phyloP scores from a whole-genome alignment of 2,113 vertebrate species.

The Sminthopsis crassicaudata region DNA sequence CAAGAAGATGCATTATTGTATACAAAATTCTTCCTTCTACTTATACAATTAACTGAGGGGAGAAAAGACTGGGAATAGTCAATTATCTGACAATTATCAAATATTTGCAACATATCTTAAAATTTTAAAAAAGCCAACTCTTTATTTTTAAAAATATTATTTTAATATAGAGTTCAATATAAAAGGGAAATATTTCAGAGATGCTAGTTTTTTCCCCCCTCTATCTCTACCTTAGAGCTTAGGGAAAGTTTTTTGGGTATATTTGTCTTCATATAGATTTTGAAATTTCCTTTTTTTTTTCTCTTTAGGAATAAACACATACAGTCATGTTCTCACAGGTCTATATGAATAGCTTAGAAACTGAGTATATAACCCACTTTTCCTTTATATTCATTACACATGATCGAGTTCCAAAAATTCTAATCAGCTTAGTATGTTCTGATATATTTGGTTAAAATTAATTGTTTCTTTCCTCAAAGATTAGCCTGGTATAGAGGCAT shows the following conservation, averaged over 20 bases:
- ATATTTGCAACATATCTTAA: constrained; percentile 24
- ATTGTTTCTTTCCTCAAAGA: not conserved
- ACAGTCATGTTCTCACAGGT: constrained; percentile 10
- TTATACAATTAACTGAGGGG: constrained; percentile 52
- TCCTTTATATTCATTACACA: constrained; percentile 43
- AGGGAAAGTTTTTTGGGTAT: constrained; percentile 26
- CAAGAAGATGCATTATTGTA: constrained; percentile 57
- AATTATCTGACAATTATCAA: constrained; percentile 58
- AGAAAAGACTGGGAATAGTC: constrained; percentile 30
- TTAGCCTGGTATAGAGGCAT: not conserved
- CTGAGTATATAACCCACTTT: not conserved
- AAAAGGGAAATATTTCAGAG: not conserved
- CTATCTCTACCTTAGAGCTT: not conserved
- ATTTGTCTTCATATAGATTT: constrained; percentile 20
- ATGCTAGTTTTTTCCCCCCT: not conserved
- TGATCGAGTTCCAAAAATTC: constrained; percentile 11
- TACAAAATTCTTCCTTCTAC: constrained; percentile 54
- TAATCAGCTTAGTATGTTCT: constrained; percentile 30
- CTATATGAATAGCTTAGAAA: not conserved
- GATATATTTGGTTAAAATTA: constrained; percentile 38
- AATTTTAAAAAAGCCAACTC: constrained; percentile 29
- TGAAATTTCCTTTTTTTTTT: constrained; percentile 31
- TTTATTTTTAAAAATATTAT: constrained; percentile 12
- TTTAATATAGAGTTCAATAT: not conserved
- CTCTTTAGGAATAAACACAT: constrained; percentile 9